Evolutionary conservation across 1,140 invertebrate species (phyloP), one percentile per base, ranked within the genome.

Genomic region (Tribolium madens): DNA sequence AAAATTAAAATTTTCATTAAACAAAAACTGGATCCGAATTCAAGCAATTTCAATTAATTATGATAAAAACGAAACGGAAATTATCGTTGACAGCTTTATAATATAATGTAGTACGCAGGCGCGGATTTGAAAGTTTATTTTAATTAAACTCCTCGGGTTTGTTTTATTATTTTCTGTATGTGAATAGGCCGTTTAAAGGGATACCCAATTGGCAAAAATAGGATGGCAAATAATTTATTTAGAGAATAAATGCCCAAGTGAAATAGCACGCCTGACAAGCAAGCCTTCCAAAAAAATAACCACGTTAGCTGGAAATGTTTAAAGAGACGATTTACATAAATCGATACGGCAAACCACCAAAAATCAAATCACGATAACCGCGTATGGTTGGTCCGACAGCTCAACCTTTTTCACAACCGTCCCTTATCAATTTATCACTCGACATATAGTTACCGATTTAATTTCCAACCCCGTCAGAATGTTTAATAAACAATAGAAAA

Each of bases 311-410:
- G 6, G 53, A 60, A 60, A 60, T 64, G 26, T 64, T 64, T 64
- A 64, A 26, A 64, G 74, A 47, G 75, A 53, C 57, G 53, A 76
- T 76, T 76, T 76, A 53, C 60, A 76, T 76, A 71, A 76, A 76
- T 76, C 75, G 36, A 76, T 76, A 76, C 18, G 31, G 75, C 47
- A 36, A 71, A 76, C 64, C 68, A 42, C 64, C 15, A 26, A 71
- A 71, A 76, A 70, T 69, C 68, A 76, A 76, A 76, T 76, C 53
- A 50, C 60, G 50, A 72, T 64, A 64, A 64, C 18, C 18, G 53
- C 53, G 53, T 26, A 18, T 26, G n/a, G 18, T 26, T 53, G 12
- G 12, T 14, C 50, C 53, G 53, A 64, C 57, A 64, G 26, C 12
- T n/a, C 9, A 31, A 31, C 21, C 57, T n/a, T 64, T 64, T 64